phyloP scores from a whole-genome alignment of 30 jellyfish, hydroid and myxozoan genomes.

The Chrysaora quinquecirrha region DNA sequence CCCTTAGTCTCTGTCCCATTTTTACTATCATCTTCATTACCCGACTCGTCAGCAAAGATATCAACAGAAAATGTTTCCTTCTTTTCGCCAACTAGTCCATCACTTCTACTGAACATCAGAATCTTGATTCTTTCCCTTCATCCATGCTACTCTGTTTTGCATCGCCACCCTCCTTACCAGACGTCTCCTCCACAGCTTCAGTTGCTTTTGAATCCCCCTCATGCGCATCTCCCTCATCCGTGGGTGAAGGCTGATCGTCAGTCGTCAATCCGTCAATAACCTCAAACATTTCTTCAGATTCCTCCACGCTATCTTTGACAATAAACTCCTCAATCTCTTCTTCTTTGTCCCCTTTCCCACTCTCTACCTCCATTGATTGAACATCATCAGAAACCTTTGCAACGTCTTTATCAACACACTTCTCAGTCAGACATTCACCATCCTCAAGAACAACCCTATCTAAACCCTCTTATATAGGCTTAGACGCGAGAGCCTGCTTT shows the following conservation, averaged over 20 bases:
- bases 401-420: not conserved
- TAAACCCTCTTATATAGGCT: no score
- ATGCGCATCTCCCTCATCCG: not conserved
- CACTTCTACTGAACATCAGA: no score
- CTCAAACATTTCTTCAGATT: no score
- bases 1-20: no score
- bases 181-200: not conserved
- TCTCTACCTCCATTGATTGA: not conserved
- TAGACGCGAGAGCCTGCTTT: no score
- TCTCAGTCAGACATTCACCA: no score
- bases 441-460: no score
- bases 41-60: not conserved
- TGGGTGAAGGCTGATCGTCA: no score
- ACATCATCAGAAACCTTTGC: no score
- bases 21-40: constrained; percentile 2
- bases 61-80: not conserved
- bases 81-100: no score
- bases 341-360: constrained; percentile 5
- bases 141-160: not conserved
- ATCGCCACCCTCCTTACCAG: not conserved
- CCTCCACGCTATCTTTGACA: not conserved
- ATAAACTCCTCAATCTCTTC: constrained; percentile 2
- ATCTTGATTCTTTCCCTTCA: no score
- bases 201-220: not conserved
- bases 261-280: no score